Evolutionary conservation across 2,888 invertebrate genomes (phyloP), one percentile per base, ranked within the genome.

Genomic region (Drosophila crucigera): DNA sequence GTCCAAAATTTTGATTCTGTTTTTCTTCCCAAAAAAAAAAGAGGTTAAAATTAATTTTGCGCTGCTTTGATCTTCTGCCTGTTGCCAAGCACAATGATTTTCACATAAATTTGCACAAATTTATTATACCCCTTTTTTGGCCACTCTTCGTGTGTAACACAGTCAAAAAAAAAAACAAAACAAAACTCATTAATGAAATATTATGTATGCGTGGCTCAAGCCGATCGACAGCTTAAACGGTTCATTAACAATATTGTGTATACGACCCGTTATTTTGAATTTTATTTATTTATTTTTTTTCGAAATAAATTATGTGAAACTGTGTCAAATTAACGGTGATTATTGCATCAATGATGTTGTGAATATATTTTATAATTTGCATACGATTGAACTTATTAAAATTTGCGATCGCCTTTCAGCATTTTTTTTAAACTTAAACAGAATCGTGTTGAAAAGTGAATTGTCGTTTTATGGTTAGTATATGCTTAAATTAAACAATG

Each of bases 251-350:
- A 52, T 37, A 52, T 71, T 63, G 35, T 68, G 55, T 55, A 70
- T 70, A 71, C 59, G 50, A 25, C 30, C 68, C 71, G 68, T 71
- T 71, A 43, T 33, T 9, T 25, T 50, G 19, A 25, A 25, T 25
- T 9, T 25, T 47, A 1, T n/a, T 6, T 22, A 1, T 22, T 16
- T 35, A 3, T 54, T 28, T 14, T 28, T 14, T 56, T 56, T 39
- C 14, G 30, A 43, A 68, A 71, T 68, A 71, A 68, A 71, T 71
- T 52, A 71, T n/a, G 33, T 10, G 33, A 63, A 83, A 72, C 66
- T 80, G 82, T 74, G 84, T 83, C 82, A 81, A 77, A 83, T 74
- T 80, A 83, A 69, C 84, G 78, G 53, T 25, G 31, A 31, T 69
- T 68, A 68, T 64, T 53, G 33, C 28, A 47, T 53, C 49, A 64